These are phyloP conservation scores for Meloidogyne chitwoodi DNA, from an alignment of 1,140 invertebrate species.

Conservation along the genomic window DNA sequence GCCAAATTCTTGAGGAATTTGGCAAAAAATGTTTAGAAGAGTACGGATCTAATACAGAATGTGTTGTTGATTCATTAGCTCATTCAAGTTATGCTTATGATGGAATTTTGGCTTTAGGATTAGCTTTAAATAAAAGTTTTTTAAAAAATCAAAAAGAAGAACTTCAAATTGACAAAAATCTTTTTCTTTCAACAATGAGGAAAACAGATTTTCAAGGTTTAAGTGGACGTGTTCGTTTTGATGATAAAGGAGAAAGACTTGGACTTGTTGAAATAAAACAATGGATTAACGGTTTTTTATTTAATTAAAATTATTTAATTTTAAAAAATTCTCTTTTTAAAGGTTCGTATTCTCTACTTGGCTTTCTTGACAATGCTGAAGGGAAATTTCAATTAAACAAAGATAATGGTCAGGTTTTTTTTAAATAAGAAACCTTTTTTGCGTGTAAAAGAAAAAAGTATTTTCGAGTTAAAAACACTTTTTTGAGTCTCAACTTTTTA, in stretches of 20 bases:
- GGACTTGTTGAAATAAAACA: constrained; percentile 88
- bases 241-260: constrained; percentile 82
- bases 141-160: not conserved
- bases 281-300: constrained; percentile 64
- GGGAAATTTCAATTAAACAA: constrained; percentile 25
- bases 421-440: no score
- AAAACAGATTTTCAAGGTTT: constrained; percentile 50
- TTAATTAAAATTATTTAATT: not conserved
- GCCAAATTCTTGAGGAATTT: constrained; percentile 37
- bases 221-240: constrained; percentile 81
- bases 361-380: constrained; percentile 47
- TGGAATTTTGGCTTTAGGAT: constrained; percentile 47
- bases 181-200: constrained; percentile 28
- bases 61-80: constrained; percentile 25
- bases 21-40: constrained; percentile 21
- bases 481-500: no score
- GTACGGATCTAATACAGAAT: not conserved
- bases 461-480: no score
- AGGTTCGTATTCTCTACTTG: constrained; percentile 42
- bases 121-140: constrained; percentile 48
- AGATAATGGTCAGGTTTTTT: not conserved
- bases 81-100: constrained; percentile 56
- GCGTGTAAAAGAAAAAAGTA: no score
- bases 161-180: not conserved
- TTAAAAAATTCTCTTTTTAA: not conserved